phyloP scores from a whole-genome alignment of 2,888 invertebrate species.

The Gasteruption jaculator region DNA sequence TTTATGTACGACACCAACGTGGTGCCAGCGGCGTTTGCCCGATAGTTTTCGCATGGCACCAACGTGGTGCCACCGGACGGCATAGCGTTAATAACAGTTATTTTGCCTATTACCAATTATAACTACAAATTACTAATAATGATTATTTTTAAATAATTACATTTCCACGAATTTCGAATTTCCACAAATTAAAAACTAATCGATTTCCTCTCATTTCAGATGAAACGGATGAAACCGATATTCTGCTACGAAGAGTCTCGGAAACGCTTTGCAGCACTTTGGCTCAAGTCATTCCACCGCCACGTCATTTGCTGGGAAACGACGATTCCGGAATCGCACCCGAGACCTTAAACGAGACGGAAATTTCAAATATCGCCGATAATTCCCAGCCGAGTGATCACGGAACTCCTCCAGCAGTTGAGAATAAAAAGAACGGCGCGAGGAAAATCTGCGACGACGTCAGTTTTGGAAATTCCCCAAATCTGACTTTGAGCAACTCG shows the following conservation, averaged over 20 bases:
- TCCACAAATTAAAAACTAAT: background rate
- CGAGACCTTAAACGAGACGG: constrained; percentile 5
- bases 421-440: constrained; percentile 3
- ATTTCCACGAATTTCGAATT: background rate
- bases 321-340: background rate
- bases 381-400: constrained; percentile 10
- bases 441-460: background rate
- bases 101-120: background rate
- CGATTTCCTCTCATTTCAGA: too few species aligned
- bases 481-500: constrained; percentile 30
- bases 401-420: too few species aligned
- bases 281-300: too few species aligned
- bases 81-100: too few species aligned
- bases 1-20: too few species aligned
- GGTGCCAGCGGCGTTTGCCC: too few species aligned
- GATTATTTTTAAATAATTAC: constrained; percentile 2
- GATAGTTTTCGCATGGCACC: too few species aligned
- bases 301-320: too few species aligned
- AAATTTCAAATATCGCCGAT: too few species aligned
- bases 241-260: constrained; percentile 45
- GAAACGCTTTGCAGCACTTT: constrained; percentile 39
- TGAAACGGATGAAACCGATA: too few species aligned
- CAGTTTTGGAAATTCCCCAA: constrained; percentile 12
- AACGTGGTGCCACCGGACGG: too few species aligned
- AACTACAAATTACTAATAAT: background rate